These are phyloP conservation scores for Ephydatia muelleri DNA, from an alignment of 37 sponge, comb jelly and placozoan species.

Conservation along the genomic window DNA sequence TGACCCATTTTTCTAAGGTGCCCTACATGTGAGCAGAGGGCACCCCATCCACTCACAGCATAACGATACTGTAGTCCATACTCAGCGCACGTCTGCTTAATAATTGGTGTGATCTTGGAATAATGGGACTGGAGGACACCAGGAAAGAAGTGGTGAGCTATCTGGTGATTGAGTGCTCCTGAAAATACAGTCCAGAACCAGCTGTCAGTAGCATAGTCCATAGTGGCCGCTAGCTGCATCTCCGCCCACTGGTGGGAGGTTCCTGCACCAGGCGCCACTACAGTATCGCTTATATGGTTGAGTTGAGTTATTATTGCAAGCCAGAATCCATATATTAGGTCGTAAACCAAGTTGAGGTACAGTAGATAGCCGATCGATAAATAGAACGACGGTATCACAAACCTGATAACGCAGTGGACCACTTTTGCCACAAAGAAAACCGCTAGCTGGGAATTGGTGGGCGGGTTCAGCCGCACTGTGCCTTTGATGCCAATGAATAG, in stretches of 20 bases:
- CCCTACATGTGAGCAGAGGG: slow-evolving; percentile 6
- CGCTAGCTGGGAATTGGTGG: neutral
- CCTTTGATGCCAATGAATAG: slow-evolving; percentile 18
- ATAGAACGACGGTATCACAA: slow-evolving; percentile 22
- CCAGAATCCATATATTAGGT: slow-evolving; percentile 19
- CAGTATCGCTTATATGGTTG: slow-evolving; percentile 21
- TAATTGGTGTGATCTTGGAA: slow-evolving; percentile 52
- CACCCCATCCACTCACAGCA: slow-evolving; percentile 4
- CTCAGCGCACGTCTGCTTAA: slow-evolving; percentile 63
- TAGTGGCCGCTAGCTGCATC: slow-evolving; percentile 46
- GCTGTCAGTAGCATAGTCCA: slow-evolving; percentile 54
- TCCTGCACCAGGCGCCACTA: neutral
- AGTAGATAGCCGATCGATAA: slow-evolving; percentile 4
- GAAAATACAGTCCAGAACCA: slow-evolving; percentile 52
- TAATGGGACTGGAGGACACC: slow-evolving; percentile 57
- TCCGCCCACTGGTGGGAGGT: slow-evolving; percentile 25
- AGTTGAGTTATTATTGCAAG: slow-evolving; percentile 36
- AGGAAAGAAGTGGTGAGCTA: slow-evolving; percentile 48
- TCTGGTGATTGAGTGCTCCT: slow-evolving; percentile 51
- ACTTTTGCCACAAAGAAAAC: slow-evolving; percentile 17
- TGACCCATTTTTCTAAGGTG: slow-evolving; percentile 41
- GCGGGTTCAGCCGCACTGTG: slow-evolving; percentile 16
- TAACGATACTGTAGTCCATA: slow-evolving; percentile 54
- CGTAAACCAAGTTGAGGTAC: slow-evolving; percentile 16
- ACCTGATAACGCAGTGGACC: slow-evolving; percentile 10